Evolutionary conservation across 2,113 vertebrate genomes (phyloP), one percentile per base, ranked within the genome.

Genomic region (Albula goreensis): DNA sequence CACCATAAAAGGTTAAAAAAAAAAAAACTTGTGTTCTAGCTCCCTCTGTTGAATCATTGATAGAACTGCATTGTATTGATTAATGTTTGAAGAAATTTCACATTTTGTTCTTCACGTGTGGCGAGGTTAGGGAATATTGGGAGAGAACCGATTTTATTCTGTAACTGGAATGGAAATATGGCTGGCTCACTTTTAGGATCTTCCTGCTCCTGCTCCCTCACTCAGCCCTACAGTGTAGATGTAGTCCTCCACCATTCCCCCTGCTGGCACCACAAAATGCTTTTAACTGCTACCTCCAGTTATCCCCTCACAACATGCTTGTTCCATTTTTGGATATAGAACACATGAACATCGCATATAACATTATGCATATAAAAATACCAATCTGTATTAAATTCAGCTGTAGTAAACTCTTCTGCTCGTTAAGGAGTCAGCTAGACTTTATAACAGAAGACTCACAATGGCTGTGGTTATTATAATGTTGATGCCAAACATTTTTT

Each of bases 31-130:
- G 70, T 25, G 70, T 74, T 74, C 9, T n/a, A n/a, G n/a, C n/a
- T n/a, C 70, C 70, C 70, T 74, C 70, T 74, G 22, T 74, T 74
- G 70, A 74, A 74, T 25, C 70, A 74, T 70, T 74, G 31, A n/a
- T 25, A n/a, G n/a, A 74, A 6, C 9, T 25, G 70, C 70, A 74
- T 17, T 74, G 63, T 0, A 17, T 60, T 11, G 11, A 60, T 12
- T 60, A 60, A 60, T n/a, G n/a, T 22, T n/a, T 1, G 31, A 41
- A 41, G 31, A 41, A 41, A 41, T 41, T 41, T 41, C 31, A 41
- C 31, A 41, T 41, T 41, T 41, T 41, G 31, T 41, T 1, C 31
- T 41, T 41, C 31, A 41, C 1, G 31, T 41, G 17, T 70, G 70
- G 2, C 1, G 22, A 8, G 17, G 31, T 74, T 22, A 5, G 70